Evolutionary conservation across 2,888 invertebrate genomes (phyloP), one percentile per base, ranked within the genome.

Genomic region (Oithona nana): DNA sequence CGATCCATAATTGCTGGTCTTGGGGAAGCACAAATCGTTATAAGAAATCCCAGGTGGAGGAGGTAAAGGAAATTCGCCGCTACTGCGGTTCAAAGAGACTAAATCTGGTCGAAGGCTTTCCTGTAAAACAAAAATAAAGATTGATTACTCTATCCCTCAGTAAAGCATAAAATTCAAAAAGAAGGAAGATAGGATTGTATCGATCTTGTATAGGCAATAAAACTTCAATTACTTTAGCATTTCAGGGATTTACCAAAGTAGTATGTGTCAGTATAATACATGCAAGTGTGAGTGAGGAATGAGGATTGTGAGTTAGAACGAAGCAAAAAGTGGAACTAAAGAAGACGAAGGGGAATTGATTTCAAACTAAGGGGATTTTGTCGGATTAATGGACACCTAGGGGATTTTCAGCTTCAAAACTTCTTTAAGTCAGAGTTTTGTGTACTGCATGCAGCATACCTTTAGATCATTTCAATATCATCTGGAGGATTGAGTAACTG

Each of bases 21-120:
- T 70, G 24, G 71, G 71, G 61, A 71, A 68, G 66, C 72, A 72
- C 29, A 73, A 69, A 65, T 72, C 72, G 29, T 71, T 70, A 66
- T 72, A 72, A 54, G 71, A 68, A 63, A 71, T 70, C 65, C 71
- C 20, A 16, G 8, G 8, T 24, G 57, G 57, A 30, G n/a, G 20
- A n/a, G n/a, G n/a, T n/a, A n/a, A n/a, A n/a, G n/a, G n/a, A n/a
- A 60, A 50, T 51, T 62, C 63, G 28, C 51, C 58, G 59, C 52
- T 51, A 22, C 54, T 64, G 58, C 49, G 63, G 61, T n/a, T 64
- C 61, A 55, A 54, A 62, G 57, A 49, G 30, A 63, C 31, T 59
- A 50, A 59, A 51, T 63, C 57, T 26, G 58, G 48, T 26, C 39
- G 50, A 20, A 59, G 28, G 58, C 30, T 59, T 31, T 59, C 57